Base-by-base conservation (phyloP, 2,888 invertebrate species). In the Unio delphinus region DNA sequence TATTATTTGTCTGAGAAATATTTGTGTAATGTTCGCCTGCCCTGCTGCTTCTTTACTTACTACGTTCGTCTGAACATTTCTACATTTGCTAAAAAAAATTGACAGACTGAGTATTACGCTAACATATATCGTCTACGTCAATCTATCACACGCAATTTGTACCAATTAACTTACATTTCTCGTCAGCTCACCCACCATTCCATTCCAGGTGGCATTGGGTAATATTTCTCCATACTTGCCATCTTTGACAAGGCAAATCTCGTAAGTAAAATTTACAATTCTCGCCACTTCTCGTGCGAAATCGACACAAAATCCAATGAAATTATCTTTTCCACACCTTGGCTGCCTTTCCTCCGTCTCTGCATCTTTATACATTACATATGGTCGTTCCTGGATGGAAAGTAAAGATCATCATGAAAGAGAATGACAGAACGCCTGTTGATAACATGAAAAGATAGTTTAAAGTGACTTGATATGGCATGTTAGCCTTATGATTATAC, bases 271-370 rank as follows among this genome's bases (percentile, higher is more conserved):
- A 18, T 86, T 83, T 23, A 90, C 88, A 68, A 86, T 80, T 58
- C 80, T 72, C 0, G 90, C 85, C 28, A 91, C 84, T 64, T 85
- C 82, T 61, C 83, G 73, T 17, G 90, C 86, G n/a, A 91, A 78
- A 76, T 91, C 91, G 15, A 90, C 87, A 78, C 91, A 91, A 82
- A 88, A 91, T 17, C 91, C 91, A 72, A 90, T 88, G 78, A 90
- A 90, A 87, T 96, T 96, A 86, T 96, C 95, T 69, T 96, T 95
- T 6, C 97, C 96, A 68, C 79, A 80, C 45, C 54, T 60, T 15
- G 72, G 71, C 28, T 59, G 26, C n/a, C 28, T n/a, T 57, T 68
- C 20, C 60, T 71, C 64, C 26, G 60, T 64, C 55, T 69, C 72
- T 45, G 70, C 73, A 54, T 74, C 73, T 58, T 76, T 82, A 62